A percentile compares a stretch with the other conserved stretches of the same genome.
These are phyloP conservation scores for Drosophila parvula DNA, from an alignment of 1,140 invertebrate genomes.

Conservation along the genomic window DNA sequence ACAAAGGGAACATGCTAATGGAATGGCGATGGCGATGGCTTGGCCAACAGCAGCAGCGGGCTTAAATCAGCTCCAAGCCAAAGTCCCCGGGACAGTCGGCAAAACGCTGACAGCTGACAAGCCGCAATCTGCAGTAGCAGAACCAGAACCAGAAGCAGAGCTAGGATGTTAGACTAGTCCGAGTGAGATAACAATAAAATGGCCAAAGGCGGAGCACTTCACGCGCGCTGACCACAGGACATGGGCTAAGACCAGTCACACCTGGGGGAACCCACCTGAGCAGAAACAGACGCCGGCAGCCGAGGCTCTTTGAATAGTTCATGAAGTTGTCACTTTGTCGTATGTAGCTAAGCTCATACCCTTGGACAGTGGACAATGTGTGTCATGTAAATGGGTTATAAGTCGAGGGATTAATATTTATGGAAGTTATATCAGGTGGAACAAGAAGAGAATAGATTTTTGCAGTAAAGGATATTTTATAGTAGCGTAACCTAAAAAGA, in stretches of 20 bases:
- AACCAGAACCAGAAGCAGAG: not conserved
- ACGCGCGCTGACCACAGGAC: constrained; percentile 60
- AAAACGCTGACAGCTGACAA: constrained; percentile 75
- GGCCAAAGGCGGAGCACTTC: constrained; percentile 46
- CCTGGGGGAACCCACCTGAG: constrained; percentile 10
- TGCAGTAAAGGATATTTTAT: not conserved
- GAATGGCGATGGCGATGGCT: constrained; percentile 27
- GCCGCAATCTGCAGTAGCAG: constrained; percentile 54
- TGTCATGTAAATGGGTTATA: not conserved
- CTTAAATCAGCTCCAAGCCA: constrained; percentile 46
- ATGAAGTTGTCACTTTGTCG: constrained; percentile 78
- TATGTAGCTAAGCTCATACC: not conserved
- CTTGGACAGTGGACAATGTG: constrained; percentile 34
- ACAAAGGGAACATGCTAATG: constrained; percentile 35
- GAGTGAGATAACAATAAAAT: constrained; percentile 22
- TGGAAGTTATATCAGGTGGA: not conserved
- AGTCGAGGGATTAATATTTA: not conserved
- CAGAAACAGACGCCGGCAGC: constrained; percentile 9
- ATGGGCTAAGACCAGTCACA: constrained; percentile 42
- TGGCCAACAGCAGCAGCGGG: constrained; percentile 14
- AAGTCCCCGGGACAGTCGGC: constrained; percentile 59
- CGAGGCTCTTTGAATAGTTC: constrained; percentile 68
- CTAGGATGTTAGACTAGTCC: not conserved
- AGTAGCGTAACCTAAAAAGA: not conserved
- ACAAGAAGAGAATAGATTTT: not conserved